These are phyloP conservation scores for Drosophila triauraria DNA, from an alignment of 1,140 invertebrate genomes.

Conservation along the genomic window DNA sequence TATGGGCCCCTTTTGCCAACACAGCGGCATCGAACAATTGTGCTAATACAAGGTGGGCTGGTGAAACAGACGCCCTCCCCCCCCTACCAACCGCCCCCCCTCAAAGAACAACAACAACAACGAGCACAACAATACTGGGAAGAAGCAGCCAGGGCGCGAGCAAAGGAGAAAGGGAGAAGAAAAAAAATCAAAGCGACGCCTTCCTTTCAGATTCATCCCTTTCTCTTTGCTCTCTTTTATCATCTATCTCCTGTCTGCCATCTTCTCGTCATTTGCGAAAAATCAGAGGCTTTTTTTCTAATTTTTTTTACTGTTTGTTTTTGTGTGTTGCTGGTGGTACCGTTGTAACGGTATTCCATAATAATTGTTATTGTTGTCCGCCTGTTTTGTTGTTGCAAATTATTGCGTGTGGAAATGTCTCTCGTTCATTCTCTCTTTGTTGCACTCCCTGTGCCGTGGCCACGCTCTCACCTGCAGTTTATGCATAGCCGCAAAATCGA, in stretches of 20 bases:
- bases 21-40: background rate
- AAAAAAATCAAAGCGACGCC: constrained; percentile 64
- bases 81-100: constrained; percentile 1
- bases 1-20: constrained; percentile 5
- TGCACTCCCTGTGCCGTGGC: background rate
- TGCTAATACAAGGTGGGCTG: constrained; percentile 53
- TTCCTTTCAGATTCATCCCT: constrained; percentile 47
- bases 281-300: background rate
- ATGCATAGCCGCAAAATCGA: constrained; percentile 27
- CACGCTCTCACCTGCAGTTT: constrained; percentile 40
- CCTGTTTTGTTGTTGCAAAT: constrained; percentile 51
- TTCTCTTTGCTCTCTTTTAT: constrained; percentile 26
- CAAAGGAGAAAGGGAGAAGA: constrained; percentile 25
- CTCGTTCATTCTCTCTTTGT: constrained; percentile 3
- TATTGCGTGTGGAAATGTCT: constrained; percentile 40
- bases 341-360: constrained; percentile 48
- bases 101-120: constrained; percentile 22
- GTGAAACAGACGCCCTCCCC: constrained; percentile 7
- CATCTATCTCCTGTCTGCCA: constrained; percentile 8
- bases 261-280: constrained; percentile 23
- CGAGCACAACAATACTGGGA: constrained; percentile 22
- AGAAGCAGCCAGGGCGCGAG: constrained; percentile 25
- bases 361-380: constrained; percentile 46
- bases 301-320: constrained; percentile 21
- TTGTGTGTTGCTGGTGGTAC: constrained; percentile 30